These are phyloP conservation scores for Drosophila lacicola DNA, from an alignment of 2,888 invertebrate genomes.

Conservation along the genomic window DNA sequence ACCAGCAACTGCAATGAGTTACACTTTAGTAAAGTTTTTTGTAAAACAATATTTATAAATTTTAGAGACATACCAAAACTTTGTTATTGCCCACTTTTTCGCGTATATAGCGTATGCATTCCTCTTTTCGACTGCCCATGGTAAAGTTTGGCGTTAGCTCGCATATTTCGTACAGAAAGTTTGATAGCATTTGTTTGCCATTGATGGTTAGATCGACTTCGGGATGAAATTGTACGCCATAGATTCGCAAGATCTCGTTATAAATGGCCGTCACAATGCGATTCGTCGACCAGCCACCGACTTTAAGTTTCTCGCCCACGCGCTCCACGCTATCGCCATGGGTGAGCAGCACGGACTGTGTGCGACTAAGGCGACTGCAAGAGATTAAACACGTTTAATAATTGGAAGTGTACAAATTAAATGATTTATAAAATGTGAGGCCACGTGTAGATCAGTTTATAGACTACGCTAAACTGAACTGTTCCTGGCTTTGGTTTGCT, in stretches of 20 bases:
- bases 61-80: constrained; percentile 90
- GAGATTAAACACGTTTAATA: constrained; percentile 1
- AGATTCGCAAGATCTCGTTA: constrained; percentile 94
- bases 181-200: constrained; percentile 95
- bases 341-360: constrained; percentile 96
- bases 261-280: constrained; percentile 95
- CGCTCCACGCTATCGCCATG: constrained; percentile 98
- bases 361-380: constrained; percentile 92
- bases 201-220: constrained; percentile 98
- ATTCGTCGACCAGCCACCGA: constrained; percentile 92
- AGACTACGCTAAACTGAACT: constrained; percentile 75
- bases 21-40: background rate
- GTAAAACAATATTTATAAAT: background rate
- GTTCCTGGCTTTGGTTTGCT: constrained; percentile 82
- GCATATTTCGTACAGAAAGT: constrained; percentile 97
- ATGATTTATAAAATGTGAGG: constrained; percentile 64
- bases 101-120: constrained; percentile 96
- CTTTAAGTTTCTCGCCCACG: constrained; percentile 94
- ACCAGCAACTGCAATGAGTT: constrained; percentile 90
- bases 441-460: constrained; percentile 83
- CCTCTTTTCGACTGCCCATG: constrained; percentile 93
- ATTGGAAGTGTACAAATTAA: constrained; percentile 3
- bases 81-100: constrained; percentile 95
- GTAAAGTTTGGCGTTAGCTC: constrained; percentile 95
- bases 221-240: constrained; percentile 99